Conservation (phyloP, 2,113 vertebrate genomes). For the Parotia lawesii region DNA sequence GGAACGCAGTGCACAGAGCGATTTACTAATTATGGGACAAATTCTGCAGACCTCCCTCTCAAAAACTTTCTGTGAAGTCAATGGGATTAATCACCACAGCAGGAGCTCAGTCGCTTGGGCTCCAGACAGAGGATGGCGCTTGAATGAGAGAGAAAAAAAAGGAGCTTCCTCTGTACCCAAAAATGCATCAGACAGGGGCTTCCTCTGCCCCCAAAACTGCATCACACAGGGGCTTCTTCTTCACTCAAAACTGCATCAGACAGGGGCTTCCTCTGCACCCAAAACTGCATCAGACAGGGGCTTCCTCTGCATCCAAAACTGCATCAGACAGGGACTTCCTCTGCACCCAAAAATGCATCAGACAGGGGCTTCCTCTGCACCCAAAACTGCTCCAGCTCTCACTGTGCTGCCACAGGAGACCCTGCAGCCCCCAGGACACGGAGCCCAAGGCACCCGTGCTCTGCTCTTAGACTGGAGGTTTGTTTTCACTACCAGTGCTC, state of each 20-base stretch:
- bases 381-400: accelerated
- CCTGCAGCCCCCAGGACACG: accelerated
- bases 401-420: background rate
- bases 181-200: background rate
- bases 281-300: accelerated
- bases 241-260: accelerated
- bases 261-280: accelerated
- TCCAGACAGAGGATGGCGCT: background rate
- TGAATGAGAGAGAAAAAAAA: background rate
- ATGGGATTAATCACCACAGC: slow-evolving; percentile 23
- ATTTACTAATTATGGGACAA: slow-evolving; percentile 50
- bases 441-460: background rate
- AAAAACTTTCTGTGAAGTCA: slow-evolving; percentile 16
- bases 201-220: background rate
- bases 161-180: background rate
- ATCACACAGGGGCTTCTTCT: background rate
- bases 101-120: background rate
- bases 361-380: background rate
- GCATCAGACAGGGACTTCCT: background rate
- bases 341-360: background rate
- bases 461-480: background rate
- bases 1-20: background rate
- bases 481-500: background rate
- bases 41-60: slow-evolving; percentile 15
- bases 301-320: background rate